Base-by-base conservation (phyloP, 1,140 invertebrate species). In the Dinoponera quadriceps region DNA sequence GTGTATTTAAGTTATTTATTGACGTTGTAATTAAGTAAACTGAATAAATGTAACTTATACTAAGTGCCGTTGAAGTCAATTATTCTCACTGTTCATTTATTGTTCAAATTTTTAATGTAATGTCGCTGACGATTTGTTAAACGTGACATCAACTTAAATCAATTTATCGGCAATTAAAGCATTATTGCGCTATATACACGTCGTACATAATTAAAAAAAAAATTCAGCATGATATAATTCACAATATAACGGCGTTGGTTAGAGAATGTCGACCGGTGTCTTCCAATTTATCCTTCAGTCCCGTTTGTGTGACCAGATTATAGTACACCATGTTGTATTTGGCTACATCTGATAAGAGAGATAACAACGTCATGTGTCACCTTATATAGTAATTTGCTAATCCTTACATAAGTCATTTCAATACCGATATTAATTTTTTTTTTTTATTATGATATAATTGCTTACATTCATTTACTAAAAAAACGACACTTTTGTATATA, bases 1-100 rank as follows among this genome's bases (percentile, higher is more conserved):
- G 69, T 1, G 48, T 82, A 86, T 86, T 86, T 82, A 86, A 88
- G 73, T 89, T 86, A 89, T 88, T 89, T 88, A 88, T 89, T 88
- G 71, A 82, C 25, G 20, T 7, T 88, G 82, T 88, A 88, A 82
- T 86, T 88, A 87, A 72, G 69, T 2, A 11, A 81, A 77, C 71
- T 4, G 20, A 86, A 86, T 80, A 86, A 80, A 85, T 54, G 55
- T 72, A 54, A 44, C 18, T 59, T 80, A 29, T 29, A 16, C 20
- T 1, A 57, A 16, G 9, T 25, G 3, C 22, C 25, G 38, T 13
- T 11, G n/a, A 55, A 20, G 33, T 14, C 27, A 66, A 14, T 59
- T 73, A n/a, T 44, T 49, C 33, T 65, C 13, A 0, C 16, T n/a
- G 5, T 16, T 33, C 16, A 18, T 29, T 25, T 18, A 16, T 65